Conservation (phyloP, 2,113 vertebrate genomes). For the Chrysochloris asiatica region DNA sequence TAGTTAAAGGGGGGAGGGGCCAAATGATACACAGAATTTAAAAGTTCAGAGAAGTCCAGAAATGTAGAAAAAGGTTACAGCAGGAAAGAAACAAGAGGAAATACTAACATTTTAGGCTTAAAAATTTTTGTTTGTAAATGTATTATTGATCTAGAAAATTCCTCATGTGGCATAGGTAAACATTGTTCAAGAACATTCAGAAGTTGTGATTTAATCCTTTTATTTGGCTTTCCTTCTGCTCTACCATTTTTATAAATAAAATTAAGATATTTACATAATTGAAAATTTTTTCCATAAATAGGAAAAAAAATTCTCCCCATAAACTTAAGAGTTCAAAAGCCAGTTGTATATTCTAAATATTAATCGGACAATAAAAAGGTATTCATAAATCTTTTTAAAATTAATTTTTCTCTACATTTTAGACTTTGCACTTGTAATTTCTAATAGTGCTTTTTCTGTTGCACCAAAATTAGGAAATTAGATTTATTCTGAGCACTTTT, state of each 20-base stretch:
- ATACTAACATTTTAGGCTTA: conserved; percentile 46
- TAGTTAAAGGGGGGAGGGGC: neutral
- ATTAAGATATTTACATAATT: conserved; percentile 18
- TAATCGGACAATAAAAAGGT: conserved; percentile 18
- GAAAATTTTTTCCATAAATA: conserved; percentile 42
- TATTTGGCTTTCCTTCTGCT: conserved; percentile 46
- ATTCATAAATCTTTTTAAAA: conserved; percentile 8
- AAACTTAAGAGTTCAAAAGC: conserved; percentile 29
- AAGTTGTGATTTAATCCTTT: conserved; percentile 53
- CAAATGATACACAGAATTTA: conserved; percentile 26
- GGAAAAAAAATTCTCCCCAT: neutral
- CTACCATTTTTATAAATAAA: conserved; percentile 50
- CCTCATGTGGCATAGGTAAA: conserved; percentile 30
- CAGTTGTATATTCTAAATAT: conserved; percentile 22
- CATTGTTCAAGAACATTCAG: conserved; percentile 24
- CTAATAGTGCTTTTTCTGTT: conserved; percentile 24
- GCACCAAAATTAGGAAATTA: conserved; percentile 42
- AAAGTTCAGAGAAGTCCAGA: conserved; percentile 3
- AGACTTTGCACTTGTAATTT: neutral
- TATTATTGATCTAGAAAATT: conserved; percentile 28
- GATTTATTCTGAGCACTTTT: neutral
- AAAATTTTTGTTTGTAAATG: conserved; percentile 17
- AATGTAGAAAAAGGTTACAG: conserved; percentile 13
- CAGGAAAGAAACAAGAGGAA: conserved; percentile 10
- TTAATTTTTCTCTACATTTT: conserved; percentile 39